Percentiles rank a stretch among this genome's conserved stretches.
Conservation (phyloP, 2,888 invertebrate species). For the Anorthoa munda region DNA sequence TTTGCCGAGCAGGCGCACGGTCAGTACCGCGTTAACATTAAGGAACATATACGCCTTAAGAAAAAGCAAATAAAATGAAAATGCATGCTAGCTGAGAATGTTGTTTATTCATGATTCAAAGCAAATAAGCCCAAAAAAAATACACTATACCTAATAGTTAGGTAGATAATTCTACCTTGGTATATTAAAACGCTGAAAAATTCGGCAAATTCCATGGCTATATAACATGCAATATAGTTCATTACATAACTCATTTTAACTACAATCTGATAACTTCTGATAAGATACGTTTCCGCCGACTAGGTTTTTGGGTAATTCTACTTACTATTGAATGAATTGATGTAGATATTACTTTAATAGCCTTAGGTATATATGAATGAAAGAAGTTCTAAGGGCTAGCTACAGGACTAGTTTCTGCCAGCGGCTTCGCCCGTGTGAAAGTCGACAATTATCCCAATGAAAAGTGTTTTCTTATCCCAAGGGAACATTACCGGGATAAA, state of each 20-base stretch:
- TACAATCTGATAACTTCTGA: constrained; percentile 24
- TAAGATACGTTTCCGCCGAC: constrained; percentile 18
- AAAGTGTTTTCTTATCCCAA: no score
- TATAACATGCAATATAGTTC: neutral
- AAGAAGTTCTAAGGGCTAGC: neutral
- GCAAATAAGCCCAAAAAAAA: neutral
- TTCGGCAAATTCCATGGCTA: neutral
- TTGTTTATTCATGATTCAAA: neutral
- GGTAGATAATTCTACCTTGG: no score
- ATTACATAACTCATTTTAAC: constrained; percentile 7
- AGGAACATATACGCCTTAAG: neutral
- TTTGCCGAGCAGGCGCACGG: no score
- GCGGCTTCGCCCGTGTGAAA: no score
- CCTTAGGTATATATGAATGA: neutral
- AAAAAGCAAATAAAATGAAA: neutral
- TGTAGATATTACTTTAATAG: neutral
- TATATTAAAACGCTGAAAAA: neutral
- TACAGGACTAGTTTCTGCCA: no score
- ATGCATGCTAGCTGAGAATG: neutral
- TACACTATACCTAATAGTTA: no score
- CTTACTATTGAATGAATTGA: neutral
- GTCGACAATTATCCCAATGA: no score
- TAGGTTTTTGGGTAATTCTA: neutral
- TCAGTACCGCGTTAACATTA: no score
- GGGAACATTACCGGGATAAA: no score